Evolutionary conservation across 2,888 invertebrate species (phyloP).

Genomic region (Polylopha cassiicola): DNA sequence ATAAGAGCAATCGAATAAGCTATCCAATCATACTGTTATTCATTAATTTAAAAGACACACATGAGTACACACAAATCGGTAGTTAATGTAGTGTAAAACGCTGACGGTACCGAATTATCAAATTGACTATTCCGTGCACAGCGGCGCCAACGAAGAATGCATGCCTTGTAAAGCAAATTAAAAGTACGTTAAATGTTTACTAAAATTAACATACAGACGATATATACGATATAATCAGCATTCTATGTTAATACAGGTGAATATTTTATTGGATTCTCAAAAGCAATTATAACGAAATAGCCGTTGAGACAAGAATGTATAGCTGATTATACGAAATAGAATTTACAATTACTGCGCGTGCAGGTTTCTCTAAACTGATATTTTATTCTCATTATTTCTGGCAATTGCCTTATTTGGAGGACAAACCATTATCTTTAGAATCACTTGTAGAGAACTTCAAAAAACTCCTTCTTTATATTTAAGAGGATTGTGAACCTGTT

Average conservation of each 20-base stretch:
- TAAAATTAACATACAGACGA: slow-evolving; percentile 24
- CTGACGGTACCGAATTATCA: slow-evolving; percentile 14
- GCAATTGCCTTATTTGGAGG: too few relatives aligned
- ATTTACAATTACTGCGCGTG: too few relatives aligned
- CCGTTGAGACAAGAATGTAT: too few relatives aligned
- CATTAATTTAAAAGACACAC: slow-evolving; percentile 4
- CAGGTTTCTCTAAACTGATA: too few relatives aligned
- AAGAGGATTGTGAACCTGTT: too few relatives aligned
- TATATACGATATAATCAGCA: slow-evolving; percentile 31
- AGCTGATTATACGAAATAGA: too few relatives aligned
- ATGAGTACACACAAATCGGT: slow-evolving; percentile 4
- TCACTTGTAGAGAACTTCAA: too few relatives aligned
- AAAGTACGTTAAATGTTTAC: slow-evolving; percentile 33
- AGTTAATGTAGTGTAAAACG: slow-evolving; percentile 9
- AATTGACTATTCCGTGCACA: slow-evolving; percentile 30
- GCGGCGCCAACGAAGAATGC: slow-evolving; percentile 22
- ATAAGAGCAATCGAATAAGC: neutral
- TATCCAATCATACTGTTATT: too few relatives aligned
- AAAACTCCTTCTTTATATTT: too few relatives aligned
- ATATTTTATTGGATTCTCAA: slow-evolving; percentile 17
- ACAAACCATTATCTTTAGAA: too few relatives aligned
- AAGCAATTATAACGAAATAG: too few relatives aligned
- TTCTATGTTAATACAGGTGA: slow-evolving; percentile 28
- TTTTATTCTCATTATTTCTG: too few relatives aligned
- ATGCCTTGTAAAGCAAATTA: slow-evolving; percentile 34